A percentile compares a stretch with the other conserved stretches of the same genome.
These are phyloP conservation scores for Hydrolagus affinis DNA, from an alignment of 2,113 vertebrate genomes.

Conservation along the genomic window DNA sequence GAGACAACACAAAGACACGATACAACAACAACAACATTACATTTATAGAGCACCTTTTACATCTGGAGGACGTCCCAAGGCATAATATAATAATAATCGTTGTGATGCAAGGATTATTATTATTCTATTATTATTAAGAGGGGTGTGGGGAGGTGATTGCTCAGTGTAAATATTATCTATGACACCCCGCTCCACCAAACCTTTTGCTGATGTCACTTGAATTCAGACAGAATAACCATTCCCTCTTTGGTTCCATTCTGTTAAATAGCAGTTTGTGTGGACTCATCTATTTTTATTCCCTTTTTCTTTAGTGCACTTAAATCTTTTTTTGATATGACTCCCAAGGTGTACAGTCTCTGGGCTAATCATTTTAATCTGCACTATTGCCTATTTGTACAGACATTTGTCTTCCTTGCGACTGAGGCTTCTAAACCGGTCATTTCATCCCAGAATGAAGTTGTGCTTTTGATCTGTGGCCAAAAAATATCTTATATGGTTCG, in stretches of 20 bases:
- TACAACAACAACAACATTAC: no score
- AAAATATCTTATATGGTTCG: not conserved
- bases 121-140: no score
- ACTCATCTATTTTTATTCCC: not conserved
- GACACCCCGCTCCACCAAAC: not conserved
- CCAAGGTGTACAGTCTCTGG: not conserved
- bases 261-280: conserved; percentile 8
- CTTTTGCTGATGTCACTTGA: not conserved
- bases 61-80: no score
- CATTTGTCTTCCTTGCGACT: conserved; percentile 24
- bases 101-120: no score
- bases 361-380: conserved; percentile 24
- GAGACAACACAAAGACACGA: no score
- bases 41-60: no score
- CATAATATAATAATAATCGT: no score
- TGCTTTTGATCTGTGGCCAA: conserved; percentile 8
- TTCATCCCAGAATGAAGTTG: not conserved
- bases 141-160: not conserved
- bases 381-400: not conserved
- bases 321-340: conserved; percentile 11
- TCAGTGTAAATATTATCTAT: conserved; percentile 14
- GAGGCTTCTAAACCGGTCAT: not conserved
- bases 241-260: not conserved
- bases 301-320: not conserved
- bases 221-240: not conserved